A percentile compares a stretch with the other conserved stretches of the same genome.
phyloP scores from a whole-genome alignment of 2,888 invertebrate genomes.

The Oxyteleia sp. region DNA sequence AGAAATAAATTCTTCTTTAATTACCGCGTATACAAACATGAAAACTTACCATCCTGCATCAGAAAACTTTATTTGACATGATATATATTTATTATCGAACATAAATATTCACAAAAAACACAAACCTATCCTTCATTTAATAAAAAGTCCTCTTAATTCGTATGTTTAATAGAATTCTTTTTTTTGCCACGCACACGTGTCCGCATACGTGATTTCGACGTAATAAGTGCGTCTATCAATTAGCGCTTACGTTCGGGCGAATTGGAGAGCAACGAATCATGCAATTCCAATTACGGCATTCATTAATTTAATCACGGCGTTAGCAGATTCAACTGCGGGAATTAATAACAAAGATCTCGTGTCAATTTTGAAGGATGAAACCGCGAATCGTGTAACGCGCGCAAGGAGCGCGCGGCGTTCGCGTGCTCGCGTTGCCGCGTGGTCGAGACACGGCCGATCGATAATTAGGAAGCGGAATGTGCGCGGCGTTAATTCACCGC shows the following conservation, averaged over 20 bases:
- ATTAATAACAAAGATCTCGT: slow-evolving; percentile 72
- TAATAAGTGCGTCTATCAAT: slow-evolving; percentile 58
- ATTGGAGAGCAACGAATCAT: slow-evolving; percentile 67
- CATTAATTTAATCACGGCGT: slow-evolving; percentile 69
- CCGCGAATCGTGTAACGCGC: slow-evolving; percentile 58
- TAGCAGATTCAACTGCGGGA: slow-evolving; percentile 68
- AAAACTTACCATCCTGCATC: no score
- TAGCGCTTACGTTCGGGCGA: slow-evolving; percentile 67
- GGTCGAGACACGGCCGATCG: slow-evolving; percentile 22
- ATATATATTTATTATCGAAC: no score
- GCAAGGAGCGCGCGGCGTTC: slow-evolving; percentile 58
- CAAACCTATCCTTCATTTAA: no score
- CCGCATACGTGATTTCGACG: neutral
- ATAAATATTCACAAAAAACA: no score
- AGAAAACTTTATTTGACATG: no score
- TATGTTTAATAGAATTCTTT: no score
- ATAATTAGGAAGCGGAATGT: slow-evolving; percentile 51
- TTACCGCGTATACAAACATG: no score
- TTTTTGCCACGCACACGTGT: no score
- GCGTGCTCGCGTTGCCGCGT: no score
- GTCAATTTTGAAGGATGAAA: slow-evolving; percentile 67
- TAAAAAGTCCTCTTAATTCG: no score
- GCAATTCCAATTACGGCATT: slow-evolving; percentile 70
- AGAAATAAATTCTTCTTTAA: no score
- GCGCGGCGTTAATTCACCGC: slow-evolving; percentile 37